Evolutionary conservation across 2,888 invertebrate genomes (phyloP), one percentile per base, ranked within the genome.

Genomic region (Tromatobia lineatoria): DNA sequence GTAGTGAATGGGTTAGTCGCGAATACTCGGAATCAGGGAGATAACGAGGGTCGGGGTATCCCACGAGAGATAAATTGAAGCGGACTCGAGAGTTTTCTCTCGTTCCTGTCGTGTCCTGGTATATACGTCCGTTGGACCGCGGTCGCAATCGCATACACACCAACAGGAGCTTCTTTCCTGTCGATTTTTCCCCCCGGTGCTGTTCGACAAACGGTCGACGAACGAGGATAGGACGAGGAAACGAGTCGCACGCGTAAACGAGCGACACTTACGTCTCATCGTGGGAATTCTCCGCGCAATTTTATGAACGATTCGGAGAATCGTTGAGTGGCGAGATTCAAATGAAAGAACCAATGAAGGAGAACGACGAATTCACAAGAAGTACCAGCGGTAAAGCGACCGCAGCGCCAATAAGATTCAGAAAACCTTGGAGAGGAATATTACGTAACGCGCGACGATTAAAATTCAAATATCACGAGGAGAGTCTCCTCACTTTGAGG

Each of bases 11-110:
- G 47, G 42, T 59, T 47, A 47, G 47, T 47, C 50, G 75, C 74
- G 75, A 54, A 82, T 82, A 69, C 76, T 79, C 57, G 73, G 69
- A 86, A 84, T 85, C 81, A 85, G 80, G 80, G 69, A 82, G 85
- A 83, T 83, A 81, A 85, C 77, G 85, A 75, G 59, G 78, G 79
- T 85, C 79, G 80, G 67, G 70, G 64, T 70, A 80, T 79, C 86
- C 69, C 82, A 34, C 69, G 79, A 54, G 85, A 80, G 59, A 74
- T 78, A 83, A 83, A 83, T 86, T 84, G 84, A 78, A 79, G 81
- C 81, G 78, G 70, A 80, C 81, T 78, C 70, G 76, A 74, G 69
- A 69, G 47, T 77, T 84, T 82, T 52, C 38, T 66, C 69, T 70
- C 61, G 47, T 69, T 78, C 42, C 57, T 25, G 29, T 74, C 64